Evolutionary conservation across 1,140 invertebrate species (phyloP), one percentile per base, ranked within the genome.

Genomic region (Ceratosolen fusciceps): DNA sequence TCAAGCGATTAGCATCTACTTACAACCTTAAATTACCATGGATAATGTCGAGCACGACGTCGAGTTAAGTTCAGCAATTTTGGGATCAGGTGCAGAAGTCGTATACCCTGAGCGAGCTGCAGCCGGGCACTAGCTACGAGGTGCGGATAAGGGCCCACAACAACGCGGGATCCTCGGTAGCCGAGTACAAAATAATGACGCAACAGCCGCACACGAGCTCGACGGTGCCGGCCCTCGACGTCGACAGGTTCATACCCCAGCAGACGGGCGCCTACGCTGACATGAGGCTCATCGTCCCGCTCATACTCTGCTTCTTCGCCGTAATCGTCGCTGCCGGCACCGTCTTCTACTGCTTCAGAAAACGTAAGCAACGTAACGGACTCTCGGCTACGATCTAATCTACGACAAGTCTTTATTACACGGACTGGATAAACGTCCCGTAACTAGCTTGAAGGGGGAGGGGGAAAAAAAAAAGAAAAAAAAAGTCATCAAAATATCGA

Each of bases 101-200:
- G 31, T 96, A 95, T 85, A 95, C 94, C 77, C 92, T 97, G 56
- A 91, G 93, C 49, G 96, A 97, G 78, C 90, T 99, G 19, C 92
- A 93, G 49, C 94, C 97, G 0, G 95, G 94, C n/a, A 96, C 95
- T 0, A 94, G 94, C 85, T 98, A 98, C 88, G 94, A 95, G 81
- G 92, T 98, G 43, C 93, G 94, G 80, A 95, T 98, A 68, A 96
- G 95, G 0, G 97, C 97, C 0, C 94, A 96, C 88, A 98, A 98
- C 88, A 96, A 97, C 87, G 97, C 97, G 0, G 98, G 98, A 0
- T 95, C 95, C 65, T 96, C 96, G 0, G 93, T 95, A 56, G 95
- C 95, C 0, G 91, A 96, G n/a, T 97, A 98, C 86, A 95, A 96
- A 89, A 95, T 96, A 87, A 95, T 95, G 43, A 96, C 96, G 5